Evolutionary conservation across 1,140 invertebrate genomes (phyloP), one percentile per base, ranked within the genome.

Genomic region (Asobara japonica): DNA sequence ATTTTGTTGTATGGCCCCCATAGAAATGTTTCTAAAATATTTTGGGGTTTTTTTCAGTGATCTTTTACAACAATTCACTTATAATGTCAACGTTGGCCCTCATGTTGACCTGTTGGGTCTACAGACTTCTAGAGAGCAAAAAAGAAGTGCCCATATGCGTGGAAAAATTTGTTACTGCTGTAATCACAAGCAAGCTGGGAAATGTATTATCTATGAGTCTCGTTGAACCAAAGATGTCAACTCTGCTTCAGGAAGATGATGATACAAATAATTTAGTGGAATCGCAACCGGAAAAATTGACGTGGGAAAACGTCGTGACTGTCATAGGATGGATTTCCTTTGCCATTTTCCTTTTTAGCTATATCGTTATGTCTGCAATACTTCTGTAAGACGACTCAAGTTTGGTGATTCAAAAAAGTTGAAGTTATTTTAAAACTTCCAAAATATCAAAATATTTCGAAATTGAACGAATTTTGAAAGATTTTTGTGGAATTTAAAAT

Each of bases 1-100:
- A n/a, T n/a, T n/a, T n/a, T n/a, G n/a, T n/a, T n/a, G n/a, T n/a
- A n/a, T n/a, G n/a, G n/a, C n/a, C n/a, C n/a, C n/a, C n/a, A n/a
- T n/a, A n/a, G n/a, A n/a, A n/a, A n/a, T n/a, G n/a, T n/a, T 16
- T 45, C 13, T 4, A 16, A 16, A 45, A 16, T 45, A 1, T 13
- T n/a, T 18, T 16, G 1, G 13, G n/a, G 41, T 25, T 0, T 13
- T 20, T 41, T 33, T 60, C 76, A 89, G 88, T 89, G 6, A 6
- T 83, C 2, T 86, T 89, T 61, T 89, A 87, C 65, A 80, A 84
- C 8, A 79, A 76, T 13, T 88, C 86, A n/a, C 73, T 89, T 25
- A 71, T 83, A 0, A 45, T 90, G 33, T 81, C 89, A n/a, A 70
- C 76, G 0, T 71, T 88, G 0, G 82, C 84, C 0, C 68, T 89